Base-by-base conservation (phyloP, 1,140 invertebrate genomes). In the Agraylea sexmaculata region DNA sequence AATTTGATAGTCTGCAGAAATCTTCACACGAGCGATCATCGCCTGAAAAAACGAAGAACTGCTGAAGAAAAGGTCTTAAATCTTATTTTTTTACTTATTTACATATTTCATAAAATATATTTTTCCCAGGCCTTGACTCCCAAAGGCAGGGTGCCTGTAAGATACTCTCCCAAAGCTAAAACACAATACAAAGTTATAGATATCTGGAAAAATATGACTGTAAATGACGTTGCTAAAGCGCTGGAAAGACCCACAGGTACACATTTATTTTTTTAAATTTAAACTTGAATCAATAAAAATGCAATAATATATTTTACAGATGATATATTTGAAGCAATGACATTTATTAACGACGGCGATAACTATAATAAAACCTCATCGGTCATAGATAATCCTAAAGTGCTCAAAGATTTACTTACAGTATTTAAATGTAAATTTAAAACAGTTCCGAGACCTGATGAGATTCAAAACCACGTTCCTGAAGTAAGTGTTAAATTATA, bases 181-280 rank as follows among this genome's bases (percentile, higher is more conserved):
- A 46, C 54, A 10, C 55, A 59, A 20, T 30, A 13, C 20, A 53
- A 60, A 47, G 55, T 76, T 11, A 57, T 82, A 4, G 69, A 75
- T 37, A 62, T 88, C 40, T 90, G 86, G 86, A 66, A 68, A 33
- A 73, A 79, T 51, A 89, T 90, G 70, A 87, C 78, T 8, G 73
- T 89, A 1, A 42, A 54, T 30, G 77, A 91, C 53, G 59, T 92
- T 45, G 75, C 83, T 16, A 52, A 70, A 35, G 63, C 71, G 1
- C 42, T 79, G 10, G 53, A 68, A 13, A 74, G 69, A 57, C 59
- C 73, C 62, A 40, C 71, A 34, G 62, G 71, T 73, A 58, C 39
- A 18, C 27, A 12, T 35, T 21, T 40, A 18, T 15, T 36, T 19
- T 23, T 42, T 42, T 15, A 42, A 12, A 25, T 25, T 25, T 25